Evolutionary conservation across 2,113 vertebrate species (phyloP), one percentile per base, ranked within the genome.

Genomic region (Porphyrio hochstetteri): DNA sequence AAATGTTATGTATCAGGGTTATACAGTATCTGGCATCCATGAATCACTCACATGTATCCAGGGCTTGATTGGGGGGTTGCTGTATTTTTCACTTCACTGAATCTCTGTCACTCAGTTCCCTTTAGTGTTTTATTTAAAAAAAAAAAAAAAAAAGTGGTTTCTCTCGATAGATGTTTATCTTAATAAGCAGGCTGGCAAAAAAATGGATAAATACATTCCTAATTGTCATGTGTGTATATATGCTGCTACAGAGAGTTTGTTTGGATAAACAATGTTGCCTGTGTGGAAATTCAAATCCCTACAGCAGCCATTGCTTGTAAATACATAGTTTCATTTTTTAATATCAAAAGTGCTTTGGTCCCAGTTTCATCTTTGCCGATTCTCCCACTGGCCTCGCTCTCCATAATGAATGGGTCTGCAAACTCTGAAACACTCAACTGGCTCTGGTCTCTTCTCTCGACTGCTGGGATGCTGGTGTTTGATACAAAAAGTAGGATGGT

Each of bases 81-180:
- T 92, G 53, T 82, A 80, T 82, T 93, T 94, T 76, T 93, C 2
- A 1, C 88, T 94, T 90, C 76, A 77, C 6, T 91, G 70, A 89
- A 83, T 92, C 92, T 83, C 95, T 90, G 91, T 96, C 88, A 81
- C 78, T 92, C 92, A 81, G 95, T 98, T 98, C 95, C 97, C 95
- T 94, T 57, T 27, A 91, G 67, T 68, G 64, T 95, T 92, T 72
- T 89, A 75, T 57, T 42, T 91, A 90, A 78, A 42, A 65, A 89
- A 81, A 55, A 46, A 69, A 24, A 67, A 95, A 91, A 82, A 64
- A 44, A 44, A 44, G 42, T 44, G 42, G 63, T 95, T 95, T 96
- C 94, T 94, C 95, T 97, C 85, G 90, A 50, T 82, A 93, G 91
- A 91, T 88, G 96, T 95, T 85, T 95, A 83, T 84, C 48, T 80